Base-by-base conservation (phyloP, 2,797 vertebrate genomes). In the Chaetophractus vellerosus region DNA sequence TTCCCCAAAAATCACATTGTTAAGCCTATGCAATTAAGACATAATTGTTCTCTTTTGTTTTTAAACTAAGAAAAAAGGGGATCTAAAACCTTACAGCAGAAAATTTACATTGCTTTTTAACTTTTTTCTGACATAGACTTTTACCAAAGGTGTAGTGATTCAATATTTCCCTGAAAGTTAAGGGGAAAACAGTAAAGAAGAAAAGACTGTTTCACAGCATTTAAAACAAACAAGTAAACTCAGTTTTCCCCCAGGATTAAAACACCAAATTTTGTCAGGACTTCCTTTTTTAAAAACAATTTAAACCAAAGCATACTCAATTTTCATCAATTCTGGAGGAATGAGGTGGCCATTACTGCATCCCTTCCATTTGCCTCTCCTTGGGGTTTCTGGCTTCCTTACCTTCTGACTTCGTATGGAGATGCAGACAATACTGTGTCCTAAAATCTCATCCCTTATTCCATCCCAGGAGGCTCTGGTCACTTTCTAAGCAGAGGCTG, bases 391-490 rank as follows among this genome's bases (percentile, higher is more conserved):
- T 71, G 52, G 63, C 33, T 84, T 74, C 61, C 94, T 96, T 95
- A 97, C 95, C 96, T 97, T 88, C 45, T 11, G 71, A 71, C 64
- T 84, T 93, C 86, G 91, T 61, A 19, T 24, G 81, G 76, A 72
- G 80, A 71, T 79, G 52, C 41, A 82, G 92, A 74, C 61, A 74
- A 64, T 24, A 81, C 31, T 4, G 69, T 88, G 52, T 93, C 75
- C 88, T 71, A 52, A 92, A 96, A 87, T 66, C 59, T 96, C 94
- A 87, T 82, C 69, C 52, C 95, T 64, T 82, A 48, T 68, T 86
- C 94, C 71, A 91, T 92, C 91, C 57, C 84, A 92, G 92, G 92
- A 87, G 66, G 69, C 64, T 96, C 95, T 91, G 94, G 79, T 96
- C 94, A 95, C 93, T 94, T 93, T 96, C 93, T 81, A 72, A 61